phyloP scores from a whole-genome alignment of 2,888 invertebrate species.

The Microchrysa polita region DNA sequence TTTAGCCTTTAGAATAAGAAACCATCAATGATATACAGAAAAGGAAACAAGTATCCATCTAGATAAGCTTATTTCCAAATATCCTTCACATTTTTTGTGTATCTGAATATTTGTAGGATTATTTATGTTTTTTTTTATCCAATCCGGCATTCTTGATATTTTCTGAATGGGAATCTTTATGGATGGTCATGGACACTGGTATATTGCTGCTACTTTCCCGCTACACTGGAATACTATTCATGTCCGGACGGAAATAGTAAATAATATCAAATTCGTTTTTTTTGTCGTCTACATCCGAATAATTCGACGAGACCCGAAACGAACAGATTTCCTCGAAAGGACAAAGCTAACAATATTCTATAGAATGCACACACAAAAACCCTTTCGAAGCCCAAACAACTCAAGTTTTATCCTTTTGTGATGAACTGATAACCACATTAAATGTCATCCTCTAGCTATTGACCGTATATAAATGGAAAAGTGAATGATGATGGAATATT shows the following conservation, averaged over 20 bases:
- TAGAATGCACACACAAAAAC: background rate
- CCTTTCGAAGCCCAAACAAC: conserved; percentile 1
- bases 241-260: conserved; percentile 39
- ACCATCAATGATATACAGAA: conserved; percentile 13
- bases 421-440: conserved; percentile 43
- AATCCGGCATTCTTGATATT: conserved; percentile 29
- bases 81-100: background rate
- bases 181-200: conserved; percentile 7
- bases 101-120: conserved; percentile 29
- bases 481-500: background rate
- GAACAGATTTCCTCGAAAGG: conserved; percentile 17
- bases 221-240: background rate
- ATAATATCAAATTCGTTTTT: conserved; percentile 43
- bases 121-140: conserved; percentile 42
- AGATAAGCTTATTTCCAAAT: conserved; percentile 41
- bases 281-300: background rate
- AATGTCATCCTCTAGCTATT: conserved; percentile 26
- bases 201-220: background rate
- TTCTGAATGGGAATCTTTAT: conserved; percentile 4
- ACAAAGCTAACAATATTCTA: background rate
- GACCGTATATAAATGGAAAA: conserved; percentile 27
- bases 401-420: conserved; percentile 37
- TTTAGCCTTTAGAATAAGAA: too few relatives aligned
- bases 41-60: conserved; percentile 24
- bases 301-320: conserved; percentile 12